These are phyloP conservation scores for Geococcyx californianus DNA, from an alignment of 2,113 vertebrate genomes.

Conservation along the genomic window DNA sequence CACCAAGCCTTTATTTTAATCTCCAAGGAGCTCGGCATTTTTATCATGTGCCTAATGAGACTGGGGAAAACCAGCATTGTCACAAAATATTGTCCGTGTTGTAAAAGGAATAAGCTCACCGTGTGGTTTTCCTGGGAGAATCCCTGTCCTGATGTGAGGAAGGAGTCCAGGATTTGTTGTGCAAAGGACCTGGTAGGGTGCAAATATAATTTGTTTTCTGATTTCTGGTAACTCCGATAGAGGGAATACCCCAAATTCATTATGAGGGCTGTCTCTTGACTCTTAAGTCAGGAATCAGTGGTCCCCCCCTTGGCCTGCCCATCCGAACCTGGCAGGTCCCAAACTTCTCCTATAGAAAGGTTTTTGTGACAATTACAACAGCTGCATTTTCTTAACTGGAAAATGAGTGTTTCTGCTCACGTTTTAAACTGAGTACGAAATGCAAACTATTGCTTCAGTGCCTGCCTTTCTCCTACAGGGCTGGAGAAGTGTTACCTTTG, in stretches of 20 bases:
- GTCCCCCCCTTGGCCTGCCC: not conserved
- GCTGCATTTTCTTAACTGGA: not conserved
- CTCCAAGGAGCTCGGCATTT: not conserved
- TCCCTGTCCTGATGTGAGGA: not conserved
- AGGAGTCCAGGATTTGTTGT: not conserved
- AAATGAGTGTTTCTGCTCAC: not conserved
- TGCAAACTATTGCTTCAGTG: not conserved
- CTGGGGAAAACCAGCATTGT: not conserved
- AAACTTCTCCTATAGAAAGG: not conserved
- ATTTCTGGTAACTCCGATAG: not conserved
- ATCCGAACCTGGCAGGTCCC: not conserved
- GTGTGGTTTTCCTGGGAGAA: not conserved
- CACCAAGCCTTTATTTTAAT: not conserved
- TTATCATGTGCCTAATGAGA: not conserved
- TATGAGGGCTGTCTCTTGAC: not conserved
- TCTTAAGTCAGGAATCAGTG: not conserved
- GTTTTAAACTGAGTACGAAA: not conserved
- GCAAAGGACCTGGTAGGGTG: not conserved
- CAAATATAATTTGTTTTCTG: not conserved
- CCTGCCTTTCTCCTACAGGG: not conserved
- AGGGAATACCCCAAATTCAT: not conserved
- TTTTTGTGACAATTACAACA: not conserved
- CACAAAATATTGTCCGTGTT: not conserved
- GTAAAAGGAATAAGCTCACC: not conserved
- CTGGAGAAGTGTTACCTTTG: conserved; percentile 18